Conservation (phyloP, 2,113 vertebrate genomes). For the Herpetotheres cachinnans region DNA sequence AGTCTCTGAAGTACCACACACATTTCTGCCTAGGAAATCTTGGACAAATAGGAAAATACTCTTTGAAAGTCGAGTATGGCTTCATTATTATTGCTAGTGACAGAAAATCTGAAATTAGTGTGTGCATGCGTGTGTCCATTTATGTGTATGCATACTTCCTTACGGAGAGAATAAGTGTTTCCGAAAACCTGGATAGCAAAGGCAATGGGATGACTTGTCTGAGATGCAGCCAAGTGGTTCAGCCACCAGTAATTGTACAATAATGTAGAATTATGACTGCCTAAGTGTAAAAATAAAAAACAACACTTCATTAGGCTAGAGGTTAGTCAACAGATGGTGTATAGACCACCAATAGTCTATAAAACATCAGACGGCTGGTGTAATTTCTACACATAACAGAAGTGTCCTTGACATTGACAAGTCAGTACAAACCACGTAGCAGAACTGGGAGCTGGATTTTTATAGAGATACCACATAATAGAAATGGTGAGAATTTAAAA, state of each 20-base stretch:
- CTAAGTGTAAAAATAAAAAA: neutral
- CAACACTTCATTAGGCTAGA: neutral
- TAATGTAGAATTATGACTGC: neutral
- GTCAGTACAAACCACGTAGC: neutral
- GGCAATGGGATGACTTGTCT: neutral
- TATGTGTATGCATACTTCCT: neutral
- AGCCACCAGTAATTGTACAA: neutral
- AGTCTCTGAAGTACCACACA: neutral
- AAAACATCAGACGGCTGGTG: slow-evolving; percentile 8
- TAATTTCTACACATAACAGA: slow-evolving; percentile 22
- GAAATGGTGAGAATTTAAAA: slow-evolving; percentile 27
- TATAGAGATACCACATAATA: neutral
- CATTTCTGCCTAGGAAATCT: neutral
- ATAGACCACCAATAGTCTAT: neutral
- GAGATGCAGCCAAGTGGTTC: neutral
- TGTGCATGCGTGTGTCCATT: neutral
- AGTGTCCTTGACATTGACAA: slow-evolving; percentile 41
- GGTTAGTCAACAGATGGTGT: slow-evolving; percentile 16
- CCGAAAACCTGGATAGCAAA: neutral
- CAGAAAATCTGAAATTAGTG: neutral
- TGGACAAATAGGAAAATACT: neutral
- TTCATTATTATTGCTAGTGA: neutral
- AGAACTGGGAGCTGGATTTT: slow-evolving; percentile 35
- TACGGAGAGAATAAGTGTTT: accelerated
- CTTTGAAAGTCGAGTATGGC: neutral